phyloP scores from a whole-genome alignment of 2,113 vertebrate species.

The Sminthopsis crassicaudata region DNA sequence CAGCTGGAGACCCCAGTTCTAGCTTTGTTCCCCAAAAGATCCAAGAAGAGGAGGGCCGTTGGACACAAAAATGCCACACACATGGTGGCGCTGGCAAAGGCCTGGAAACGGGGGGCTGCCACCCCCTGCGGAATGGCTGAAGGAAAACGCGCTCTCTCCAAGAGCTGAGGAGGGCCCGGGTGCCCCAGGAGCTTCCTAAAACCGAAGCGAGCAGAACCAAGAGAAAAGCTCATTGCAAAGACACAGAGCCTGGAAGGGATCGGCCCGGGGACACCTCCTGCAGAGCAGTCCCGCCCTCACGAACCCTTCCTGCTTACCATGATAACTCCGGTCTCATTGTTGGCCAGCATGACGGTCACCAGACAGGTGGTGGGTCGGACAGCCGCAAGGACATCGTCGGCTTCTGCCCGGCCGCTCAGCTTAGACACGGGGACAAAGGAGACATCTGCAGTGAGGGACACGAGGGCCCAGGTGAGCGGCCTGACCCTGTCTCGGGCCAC shows the following conservation, averaged over 20 bases:
- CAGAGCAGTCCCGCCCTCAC: background rate
- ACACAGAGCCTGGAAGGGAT: too few species aligned
- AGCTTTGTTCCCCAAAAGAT: too few species aligned
- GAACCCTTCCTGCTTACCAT: constrained; percentile 88
- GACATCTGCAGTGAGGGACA: constrained; percentile 83
- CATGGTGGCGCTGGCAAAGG: background rate
- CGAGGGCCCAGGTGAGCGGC: background rate
- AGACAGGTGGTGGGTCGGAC: constrained; percentile 93
- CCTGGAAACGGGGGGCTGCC: background rate
- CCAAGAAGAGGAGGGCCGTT: background rate
- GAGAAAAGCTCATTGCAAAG: too few species aligned
- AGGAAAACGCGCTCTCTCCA: too few species aligned
- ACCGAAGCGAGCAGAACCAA: too few species aligned
- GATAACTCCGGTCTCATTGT: constrained; percentile 96
- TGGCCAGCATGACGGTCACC: constrained; percentile 96
- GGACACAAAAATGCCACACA: background rate
- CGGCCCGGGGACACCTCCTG: too few species aligned
- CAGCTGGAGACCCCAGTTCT: too few species aligned
- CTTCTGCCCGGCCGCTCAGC: constrained; percentile 87
- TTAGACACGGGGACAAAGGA: constrained; percentile 92
- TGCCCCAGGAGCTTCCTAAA: too few species aligned
- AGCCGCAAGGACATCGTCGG: constrained; percentile 88
- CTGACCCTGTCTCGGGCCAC: background rate
- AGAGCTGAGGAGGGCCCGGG: background rate
- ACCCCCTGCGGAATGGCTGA: too few species aligned